These are phyloP conservation scores for Diploptera punctata DNA, from an alignment of 2,888 invertebrate genomes.

Conservation along the genomic window DNA sequence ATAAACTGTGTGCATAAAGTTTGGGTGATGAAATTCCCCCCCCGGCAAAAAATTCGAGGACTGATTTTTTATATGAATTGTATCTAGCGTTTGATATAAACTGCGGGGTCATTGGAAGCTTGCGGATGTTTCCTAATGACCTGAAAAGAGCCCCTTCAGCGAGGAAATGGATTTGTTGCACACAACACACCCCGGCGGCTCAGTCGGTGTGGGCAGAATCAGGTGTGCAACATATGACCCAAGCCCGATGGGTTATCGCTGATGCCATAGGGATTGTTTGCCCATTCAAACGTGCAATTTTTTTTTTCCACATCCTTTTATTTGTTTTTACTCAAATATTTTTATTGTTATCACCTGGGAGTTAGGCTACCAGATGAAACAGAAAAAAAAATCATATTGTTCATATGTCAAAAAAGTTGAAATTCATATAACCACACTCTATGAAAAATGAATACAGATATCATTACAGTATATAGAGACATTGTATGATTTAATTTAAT, in stretches of 20 bases:
- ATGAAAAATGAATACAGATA: background rate
- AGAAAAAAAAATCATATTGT: background rate
- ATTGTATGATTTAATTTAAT: too few relatives aligned
- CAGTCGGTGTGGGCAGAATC: background rate
- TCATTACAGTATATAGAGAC: too few relatives aligned
- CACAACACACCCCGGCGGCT: conserved; percentile 1
- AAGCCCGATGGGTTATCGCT: background rate
- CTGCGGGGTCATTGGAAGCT: conserved; percentile 11
- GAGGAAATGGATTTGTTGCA: background rate
- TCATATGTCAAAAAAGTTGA: too few relatives aligned
- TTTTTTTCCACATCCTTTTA: too few relatives aligned
- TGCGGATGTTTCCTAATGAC: conserved; percentile 12
- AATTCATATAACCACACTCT: background rate
- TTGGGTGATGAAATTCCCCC: too few relatives aligned
- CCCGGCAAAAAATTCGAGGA: too few relatives aligned
- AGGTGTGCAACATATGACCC: conserved; percentile 6
- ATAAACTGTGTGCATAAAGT: too few relatives aligned
- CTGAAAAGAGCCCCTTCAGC: conserved; percentile 16
- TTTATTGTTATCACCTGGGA: background rate
- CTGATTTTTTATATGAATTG: too few relatives aligned
- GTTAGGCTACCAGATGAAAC: background rate
- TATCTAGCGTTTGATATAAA: too few relatives aligned
- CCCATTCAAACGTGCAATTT: background rate
- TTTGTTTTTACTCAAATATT: background rate
- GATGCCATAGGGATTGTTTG: background rate